A percentile compares a stretch with the other conserved stretches of the same genome.
Evolutionary conservation across 2,113 vertebrate genomes (phyloP).

Genomic region (Dolichotis patagonum): DNA sequence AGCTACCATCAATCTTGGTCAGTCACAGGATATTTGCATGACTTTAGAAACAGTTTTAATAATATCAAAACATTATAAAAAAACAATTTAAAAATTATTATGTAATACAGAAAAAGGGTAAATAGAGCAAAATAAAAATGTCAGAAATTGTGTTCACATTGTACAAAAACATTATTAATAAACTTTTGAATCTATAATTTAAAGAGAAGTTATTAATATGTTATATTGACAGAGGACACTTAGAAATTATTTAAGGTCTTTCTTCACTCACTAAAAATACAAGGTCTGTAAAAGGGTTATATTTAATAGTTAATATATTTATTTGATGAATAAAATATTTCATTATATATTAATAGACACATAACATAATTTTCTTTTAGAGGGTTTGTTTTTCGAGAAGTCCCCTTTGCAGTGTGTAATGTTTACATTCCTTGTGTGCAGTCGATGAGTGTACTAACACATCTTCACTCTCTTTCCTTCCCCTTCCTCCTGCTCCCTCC

Average conservation of each 20-base stretch:
- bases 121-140: not conserved
- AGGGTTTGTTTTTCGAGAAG: not conserved
- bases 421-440: not conserved
- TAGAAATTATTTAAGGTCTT: not conserved
- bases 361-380: too few species aligned
- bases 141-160: not conserved
- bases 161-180: not conserved
- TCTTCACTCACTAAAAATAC: not conserved
- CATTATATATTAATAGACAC: too few species aligned
- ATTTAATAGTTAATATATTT: not conserved
- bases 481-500: not conserved
- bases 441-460: not conserved
- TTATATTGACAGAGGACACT: not conserved
- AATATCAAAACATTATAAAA: slow-evolving; percentile 18
- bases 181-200: not conserved
- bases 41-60: not conserved
- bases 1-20: not conserved
- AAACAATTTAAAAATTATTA: not conserved
- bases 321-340: not conserved
- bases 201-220: not conserved
- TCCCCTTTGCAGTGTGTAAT: not conserved
- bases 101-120: not conserved
- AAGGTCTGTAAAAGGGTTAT: not conserved
- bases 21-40: not conserved
- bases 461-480: not conserved